Base-by-base conservation (phyloP, 2,888 invertebrate genomes). In the Choristoneura rosaceana region DNA sequence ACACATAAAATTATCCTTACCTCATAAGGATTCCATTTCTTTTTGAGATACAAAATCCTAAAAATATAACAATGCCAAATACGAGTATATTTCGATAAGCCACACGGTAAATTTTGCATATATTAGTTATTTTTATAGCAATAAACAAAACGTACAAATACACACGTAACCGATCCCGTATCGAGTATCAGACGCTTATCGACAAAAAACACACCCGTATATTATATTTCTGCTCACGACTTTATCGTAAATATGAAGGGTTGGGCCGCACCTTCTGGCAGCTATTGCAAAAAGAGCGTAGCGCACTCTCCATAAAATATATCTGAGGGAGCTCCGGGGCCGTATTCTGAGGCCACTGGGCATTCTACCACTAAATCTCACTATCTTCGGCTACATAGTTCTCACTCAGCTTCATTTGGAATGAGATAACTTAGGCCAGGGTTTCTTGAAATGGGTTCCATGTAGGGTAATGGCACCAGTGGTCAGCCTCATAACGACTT, bases 211-310 rank as follows among this genome's bases (percentile, higher is more conserved):
- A 79, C 85, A 84, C 84, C 83, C 84, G 83, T 89, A 88, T 87
- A 90, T 92, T 92, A 91, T 90, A 87, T 93, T 93, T 93, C 93
- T 88, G 92, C 92, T 93, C 93, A 93, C 93, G 93, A 88, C 89
- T 92, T 92, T 91, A 93, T 93, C 93, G 93, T 93, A 93, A 93
- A 93, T 93, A 93, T 93, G 92, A 93, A 92, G 91, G 93, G 93
- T 90, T 87, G 87, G 87, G 83, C 85, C 90, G 91, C 91, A 91
- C 93, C 93, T 92, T 92, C 91, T 93, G 93, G 86, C 84, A 82
- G 87, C 92, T 93, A 93, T 93, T 93, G 93, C 93, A 92, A 92
- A 92, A 93, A 93, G 91, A 93, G 89, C 87, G 89, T 81, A 86
- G 86, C 88, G 87, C 86, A 81, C 90, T 92, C 91, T 91, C 90